Evolutionary conservation across 2,888 invertebrate species (phyloP), one percentile per base, ranked within the genome.

Genomic region (Euclidia mi): DNA sequence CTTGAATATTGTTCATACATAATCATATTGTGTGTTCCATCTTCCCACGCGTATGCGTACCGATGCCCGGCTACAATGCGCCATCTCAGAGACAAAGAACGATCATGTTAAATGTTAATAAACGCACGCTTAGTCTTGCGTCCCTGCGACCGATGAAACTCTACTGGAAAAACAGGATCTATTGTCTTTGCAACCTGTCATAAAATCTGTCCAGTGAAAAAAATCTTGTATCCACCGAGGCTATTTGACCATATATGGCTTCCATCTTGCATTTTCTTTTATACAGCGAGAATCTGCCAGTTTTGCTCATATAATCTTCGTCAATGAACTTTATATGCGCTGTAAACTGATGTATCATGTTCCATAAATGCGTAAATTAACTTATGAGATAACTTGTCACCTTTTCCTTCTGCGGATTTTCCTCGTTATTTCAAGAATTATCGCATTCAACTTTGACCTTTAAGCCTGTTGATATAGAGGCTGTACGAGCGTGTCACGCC

Each of bases 21-120:
- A 71, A 73, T 82, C 64, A 69, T 72, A 65, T 67, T 59, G 61
- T 75, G 58, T 71, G 66, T 12, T 73, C 70, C 74, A 78, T 81
- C 79, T 79, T 77, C 81, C 82, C 76, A 83, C 81, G 81, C 78
- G 69, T 76, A 62, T 73, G 71, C 73, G 62, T 59, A 49, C 45
- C 57, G 58, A 63, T 52, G n/a, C 58, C 37, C 43, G 31, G 28
- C 12, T 32, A 25, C 52, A 45, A 15, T 57, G 28, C 43, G 50
- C 53, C 51, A 15, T 9, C 11, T 34, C 20, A 29, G 18, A 43
- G 56, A 71, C 58, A 70, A 60, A 74, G 67, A 75, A 17, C 37
- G 46, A 71, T 69, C 34, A 35, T 46, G 34, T 49, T 55, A 38
- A 60, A 52, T 45, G 51, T 49, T 59, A 61, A 56, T 48, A 46